These are phyloP conservation scores for Aphis gossypii DNA, from an alignment of 1,140 invertebrate species.

Conservation along the genomic window DNA sequence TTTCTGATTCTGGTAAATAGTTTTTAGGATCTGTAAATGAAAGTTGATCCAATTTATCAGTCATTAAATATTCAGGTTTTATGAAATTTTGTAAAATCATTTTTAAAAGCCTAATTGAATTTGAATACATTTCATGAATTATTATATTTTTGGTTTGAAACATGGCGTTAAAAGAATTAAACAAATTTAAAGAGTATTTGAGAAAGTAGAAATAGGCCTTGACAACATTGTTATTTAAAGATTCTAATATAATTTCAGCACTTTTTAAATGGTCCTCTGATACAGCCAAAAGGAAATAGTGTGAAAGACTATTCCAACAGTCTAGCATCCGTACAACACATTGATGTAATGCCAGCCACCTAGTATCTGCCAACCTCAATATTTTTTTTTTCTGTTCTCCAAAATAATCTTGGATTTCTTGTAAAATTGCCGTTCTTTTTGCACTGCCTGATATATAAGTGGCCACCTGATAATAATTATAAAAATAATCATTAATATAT, in stretches of 20 bases:
- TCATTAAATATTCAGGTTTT: neutral
- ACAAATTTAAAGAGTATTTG: neutral
- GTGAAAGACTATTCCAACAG: conserved; percentile 23
- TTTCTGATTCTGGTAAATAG: neutral
- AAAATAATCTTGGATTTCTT: neutral
- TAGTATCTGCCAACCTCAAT: conserved; percentile 15
- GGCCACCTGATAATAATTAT: neutral
- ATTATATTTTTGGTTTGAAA: conserved; percentile 28
- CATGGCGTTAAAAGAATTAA: conserved; percentile 27
- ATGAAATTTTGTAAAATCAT: conserved; percentile 9
- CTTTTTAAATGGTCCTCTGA: conserved; percentile 6
- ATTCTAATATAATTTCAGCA: conserved; percentile 19
- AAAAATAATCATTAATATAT: too few relatives aligned
- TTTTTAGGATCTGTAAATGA: neutral
- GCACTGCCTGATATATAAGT: neutral
- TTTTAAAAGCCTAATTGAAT: conserved; percentile 29
- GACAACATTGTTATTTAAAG: conserved; percentile 30
- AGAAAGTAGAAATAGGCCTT: conserved; percentile 22
- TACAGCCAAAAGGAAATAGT: conserved; percentile 26
- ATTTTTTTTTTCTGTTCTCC: conserved; percentile 35
- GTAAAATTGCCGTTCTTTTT: neutral
- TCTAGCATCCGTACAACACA: conserved; percentile 21
- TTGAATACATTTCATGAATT: neutral
- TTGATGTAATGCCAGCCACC: conserved; percentile 36
- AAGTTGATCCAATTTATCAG: neutral